Evolutionary conservation across 2,113 vertebrate species (phyloP).

Genomic region (Mystacornis crossleyi): DNA sequence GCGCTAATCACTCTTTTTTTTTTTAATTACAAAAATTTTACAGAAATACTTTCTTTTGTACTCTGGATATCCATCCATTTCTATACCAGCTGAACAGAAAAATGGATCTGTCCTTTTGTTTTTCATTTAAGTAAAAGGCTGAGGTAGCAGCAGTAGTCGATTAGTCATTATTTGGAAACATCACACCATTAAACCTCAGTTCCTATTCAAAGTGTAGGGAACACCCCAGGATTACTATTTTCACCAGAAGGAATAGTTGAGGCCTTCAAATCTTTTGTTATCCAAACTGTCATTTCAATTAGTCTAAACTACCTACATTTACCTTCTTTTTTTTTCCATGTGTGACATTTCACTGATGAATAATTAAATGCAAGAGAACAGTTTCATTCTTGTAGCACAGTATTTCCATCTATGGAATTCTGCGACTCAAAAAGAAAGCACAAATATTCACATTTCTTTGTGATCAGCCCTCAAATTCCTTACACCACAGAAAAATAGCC

Average conservation of each 20-base stretch:
- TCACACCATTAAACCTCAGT: background rate
- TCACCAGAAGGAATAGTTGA: background rate
- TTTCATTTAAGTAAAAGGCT: background rate
- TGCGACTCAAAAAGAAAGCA: slow-evolving; percentile 22
- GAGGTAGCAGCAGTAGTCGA: background rate
- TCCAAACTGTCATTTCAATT: background rate
- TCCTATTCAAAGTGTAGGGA: background rate
- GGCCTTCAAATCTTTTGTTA: slow-evolving; percentile 3
- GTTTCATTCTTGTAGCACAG: background rate
- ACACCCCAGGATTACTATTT: background rate
- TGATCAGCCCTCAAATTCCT: slow-evolving; percentile 5
- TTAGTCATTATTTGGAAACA: background rate
- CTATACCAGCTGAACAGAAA: background rate
- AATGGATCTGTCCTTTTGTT: background rate
- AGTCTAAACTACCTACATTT: background rate
- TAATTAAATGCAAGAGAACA: background rate
- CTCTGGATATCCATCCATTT: background rate
- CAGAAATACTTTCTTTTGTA: background rate
- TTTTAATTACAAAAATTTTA: background rate
- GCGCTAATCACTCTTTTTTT: background rate
- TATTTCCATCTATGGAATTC: slow-evolving; percentile 18
- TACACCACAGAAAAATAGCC: background rate
- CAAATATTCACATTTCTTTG: slow-evolving; percentile 24
- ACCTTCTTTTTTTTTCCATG: background rate
- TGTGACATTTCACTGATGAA: background rate